Evolutionary conservation across 1,140 invertebrate species (phyloP).

Genomic region (Dinothrombium tinctorium): DNA sequence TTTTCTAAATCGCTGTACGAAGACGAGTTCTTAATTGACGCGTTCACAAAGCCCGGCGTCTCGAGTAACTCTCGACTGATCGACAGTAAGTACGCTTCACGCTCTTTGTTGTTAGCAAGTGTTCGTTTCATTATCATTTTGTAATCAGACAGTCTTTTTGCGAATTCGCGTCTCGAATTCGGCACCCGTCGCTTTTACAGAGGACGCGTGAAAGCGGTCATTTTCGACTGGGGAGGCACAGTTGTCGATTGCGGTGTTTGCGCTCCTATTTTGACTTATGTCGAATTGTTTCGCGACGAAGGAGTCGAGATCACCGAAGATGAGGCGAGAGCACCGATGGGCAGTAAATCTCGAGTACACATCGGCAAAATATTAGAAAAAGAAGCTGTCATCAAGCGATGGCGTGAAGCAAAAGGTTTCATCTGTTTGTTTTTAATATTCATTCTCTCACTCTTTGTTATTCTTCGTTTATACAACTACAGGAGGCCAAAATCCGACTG

Average conservation of each 20-base stretch:
- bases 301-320: conserved; percentile 14
- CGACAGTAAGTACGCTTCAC: too few species aligned
- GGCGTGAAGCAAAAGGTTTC: conserved; percentile 5
- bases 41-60: too few species aligned
- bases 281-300: conserved; percentile 14
- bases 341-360: conserved; percentile 15
- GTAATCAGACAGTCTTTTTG: not conserved
- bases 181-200: conserved; percentile 8
- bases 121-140: too few species aligned
- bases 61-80: too few species aligned
- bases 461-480: not conserved
- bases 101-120: too few species aligned
- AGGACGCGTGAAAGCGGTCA: conserved; percentile 14
- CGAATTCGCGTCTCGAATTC: conserved; percentile 6
- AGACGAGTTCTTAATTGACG: too few species aligned
- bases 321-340: conserved; percentile 16
- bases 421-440: not conserved
- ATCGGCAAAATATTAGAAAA: conserved; percentile 15
- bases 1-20: too few species aligned
- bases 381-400: conserved; percentile 10
- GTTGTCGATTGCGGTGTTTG: conserved; percentile 15
- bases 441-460: not conserved
- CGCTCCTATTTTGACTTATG: conserved; percentile 13
- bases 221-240: conserved; percentile 16
- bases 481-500: conserved; percentile 9